Percentiles rank a stretch among this genome's conserved stretches.
Evolutionary conservation across 2,888 invertebrate species (phyloP).

Genomic region (Sepiola atlantica): DNA sequence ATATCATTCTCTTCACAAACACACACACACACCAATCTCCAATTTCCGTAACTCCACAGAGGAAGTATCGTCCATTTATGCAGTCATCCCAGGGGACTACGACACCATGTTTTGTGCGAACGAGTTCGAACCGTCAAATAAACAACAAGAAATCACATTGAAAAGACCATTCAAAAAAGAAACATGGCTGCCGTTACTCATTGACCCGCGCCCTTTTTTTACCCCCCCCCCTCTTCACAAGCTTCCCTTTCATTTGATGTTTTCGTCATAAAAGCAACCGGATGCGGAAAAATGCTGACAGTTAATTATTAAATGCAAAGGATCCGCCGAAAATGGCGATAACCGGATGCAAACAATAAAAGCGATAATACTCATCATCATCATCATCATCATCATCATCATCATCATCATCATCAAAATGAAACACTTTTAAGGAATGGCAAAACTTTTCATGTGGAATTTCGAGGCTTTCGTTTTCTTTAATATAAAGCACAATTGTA

Average conservation of each 20-base stretch:
- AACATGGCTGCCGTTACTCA: not conserved
- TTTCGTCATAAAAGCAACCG: not conserved
- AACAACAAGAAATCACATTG: not conserved
- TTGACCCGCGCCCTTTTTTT: not conserved
- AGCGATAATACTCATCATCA: not conserved
- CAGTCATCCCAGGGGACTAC: not conserved
- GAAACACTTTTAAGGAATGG: too few relatives aligned
- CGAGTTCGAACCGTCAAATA: not conserved
- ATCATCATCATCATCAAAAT: not conserved
- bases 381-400: too few relatives aligned
- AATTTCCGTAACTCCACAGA: not conserved
- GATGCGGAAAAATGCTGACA: not conserved
- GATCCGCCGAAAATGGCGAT: not conserved
- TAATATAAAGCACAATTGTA: too few relatives aligned
- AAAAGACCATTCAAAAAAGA: not conserved
- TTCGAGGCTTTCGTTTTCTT: too few relatives aligned
- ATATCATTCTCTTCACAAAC: too few relatives aligned
- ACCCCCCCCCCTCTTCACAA: not conserved
- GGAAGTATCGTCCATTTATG: not conserved
- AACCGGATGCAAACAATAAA: not conserved
- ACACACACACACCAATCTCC: too few relatives aligned
- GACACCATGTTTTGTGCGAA: not conserved
- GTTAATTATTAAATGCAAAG: constrained; percentile 6
- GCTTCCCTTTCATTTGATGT: not conserved
- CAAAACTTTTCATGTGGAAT: too few relatives aligned